phyloP scores from a whole-genome alignment of 2,888 invertebrate species.

The Acrobasis suavella region DNA sequence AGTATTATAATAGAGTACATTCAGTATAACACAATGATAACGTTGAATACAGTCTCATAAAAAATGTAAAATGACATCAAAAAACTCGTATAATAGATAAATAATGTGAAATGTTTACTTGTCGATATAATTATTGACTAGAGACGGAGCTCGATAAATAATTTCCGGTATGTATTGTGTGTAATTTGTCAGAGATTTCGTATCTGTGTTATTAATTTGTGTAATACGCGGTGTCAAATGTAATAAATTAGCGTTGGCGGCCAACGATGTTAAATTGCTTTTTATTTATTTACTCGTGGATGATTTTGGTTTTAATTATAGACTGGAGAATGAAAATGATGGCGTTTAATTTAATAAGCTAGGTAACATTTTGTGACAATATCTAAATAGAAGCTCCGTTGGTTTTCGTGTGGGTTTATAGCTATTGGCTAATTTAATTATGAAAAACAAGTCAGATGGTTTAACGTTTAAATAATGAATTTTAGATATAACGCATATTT shows the following conservation, averaged over 20 bases:
- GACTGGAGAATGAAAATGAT: no score
- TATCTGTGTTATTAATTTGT: constrained; percentile 14
- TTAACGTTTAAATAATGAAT: no score
- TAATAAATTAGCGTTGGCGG: constrained; percentile 2
- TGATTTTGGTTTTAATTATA: no score
- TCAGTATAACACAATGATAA: background rate
- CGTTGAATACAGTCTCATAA: background rate
- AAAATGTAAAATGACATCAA: background rate
- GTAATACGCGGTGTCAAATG: background rate
- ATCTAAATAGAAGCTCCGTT: no score
- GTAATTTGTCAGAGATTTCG: constrained; percentile 10
- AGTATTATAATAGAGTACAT: no score
- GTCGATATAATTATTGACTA: constrained; percentile 18
- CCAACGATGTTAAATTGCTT: background rate
- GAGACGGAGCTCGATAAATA: constrained; percentile 33
- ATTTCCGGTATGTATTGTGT: background rate
- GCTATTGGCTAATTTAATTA: no score
- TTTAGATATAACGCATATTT: no score
- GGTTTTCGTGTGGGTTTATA: no score
- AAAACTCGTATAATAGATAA: background rate
- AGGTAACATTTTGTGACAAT: background rate
- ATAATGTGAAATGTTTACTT: background rate
- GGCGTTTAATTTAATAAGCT: no score
- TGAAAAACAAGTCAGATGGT: no score
- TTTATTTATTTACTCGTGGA: background rate